Percentiles rank a stretch among this genome's conserved stretches.
Conservation (phyloP, 2,113 vertebrate species). For the Willisornis vidua region DNA sequence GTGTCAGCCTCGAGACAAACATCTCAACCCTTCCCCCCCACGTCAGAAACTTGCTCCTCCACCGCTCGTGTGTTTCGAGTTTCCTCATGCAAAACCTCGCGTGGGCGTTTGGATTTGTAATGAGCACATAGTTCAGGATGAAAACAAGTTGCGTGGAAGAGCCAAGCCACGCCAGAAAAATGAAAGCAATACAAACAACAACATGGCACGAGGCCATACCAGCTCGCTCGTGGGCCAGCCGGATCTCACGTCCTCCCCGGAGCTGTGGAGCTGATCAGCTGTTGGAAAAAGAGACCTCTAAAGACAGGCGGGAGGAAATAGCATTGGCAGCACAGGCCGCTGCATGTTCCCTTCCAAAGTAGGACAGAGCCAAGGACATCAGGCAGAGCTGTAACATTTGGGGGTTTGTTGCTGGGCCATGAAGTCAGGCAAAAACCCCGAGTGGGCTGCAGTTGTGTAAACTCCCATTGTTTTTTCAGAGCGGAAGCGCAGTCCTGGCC, state of each 20-base stretch:
- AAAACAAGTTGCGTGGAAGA: slow-evolving; percentile 58
- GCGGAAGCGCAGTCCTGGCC: background rate
- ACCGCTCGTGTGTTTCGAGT: slow-evolving; percentile 47
- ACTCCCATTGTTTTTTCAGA: background rate
- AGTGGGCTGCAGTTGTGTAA: slow-evolving; percentile 48
- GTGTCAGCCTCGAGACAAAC: background rate
- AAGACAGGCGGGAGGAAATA: slow-evolving; percentile 53
- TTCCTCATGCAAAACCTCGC: slow-evolving; percentile 59
- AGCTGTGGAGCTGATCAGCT: slow-evolving; percentile 54
- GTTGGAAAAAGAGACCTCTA: slow-evolving; percentile 62
- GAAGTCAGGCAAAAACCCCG: slow-evolving; percentile 18
- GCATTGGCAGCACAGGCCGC: slow-evolving; percentile 19
- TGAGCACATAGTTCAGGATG: slow-evolving; percentile 63
- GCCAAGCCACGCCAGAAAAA: slow-evolving; percentile 59
- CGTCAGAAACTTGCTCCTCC: background rate
- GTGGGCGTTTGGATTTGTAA: slow-evolving; percentile 62
- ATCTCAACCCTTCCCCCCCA: background rate
- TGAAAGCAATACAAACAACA: slow-evolving; percentile 69
- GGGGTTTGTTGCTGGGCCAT: slow-evolving; percentile 5
- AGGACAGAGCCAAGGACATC: slow-evolving; percentile 55
- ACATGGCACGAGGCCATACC: slow-evolving; percentile 51
- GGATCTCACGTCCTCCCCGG: slow-evolving; percentile 59
- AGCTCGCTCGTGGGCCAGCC: slow-evolving; percentile 55
- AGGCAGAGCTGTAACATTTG: slow-evolving; percentile 48
- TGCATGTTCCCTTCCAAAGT: slow-evolving; percentile 35